Percentiles rank a stretch among this genome's conserved stretches.
Conservation (phyloP, 1,140 invertebrate species). For the Conus betulinus region DNA sequence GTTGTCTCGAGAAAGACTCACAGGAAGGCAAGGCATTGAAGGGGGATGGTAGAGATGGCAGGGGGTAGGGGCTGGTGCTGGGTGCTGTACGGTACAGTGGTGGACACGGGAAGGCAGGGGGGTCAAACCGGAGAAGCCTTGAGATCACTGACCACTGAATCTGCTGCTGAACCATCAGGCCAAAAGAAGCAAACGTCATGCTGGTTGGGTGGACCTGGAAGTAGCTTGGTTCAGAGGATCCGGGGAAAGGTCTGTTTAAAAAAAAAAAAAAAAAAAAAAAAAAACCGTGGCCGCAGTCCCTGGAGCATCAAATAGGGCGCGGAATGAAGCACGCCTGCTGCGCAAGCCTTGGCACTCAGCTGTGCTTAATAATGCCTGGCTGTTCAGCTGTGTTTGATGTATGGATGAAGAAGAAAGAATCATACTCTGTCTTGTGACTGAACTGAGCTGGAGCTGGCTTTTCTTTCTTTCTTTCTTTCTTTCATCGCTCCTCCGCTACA, state of each 20-base stretch:
- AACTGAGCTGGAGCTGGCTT: too few relatives aligned
- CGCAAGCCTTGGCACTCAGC: too few relatives aligned
- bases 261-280: too few relatives aligned
- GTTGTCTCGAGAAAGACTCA: constrained; percentile 33
- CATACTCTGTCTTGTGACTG: too few relatives aligned
- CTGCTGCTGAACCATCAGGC: neutral
- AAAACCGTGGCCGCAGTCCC: too few relatives aligned
- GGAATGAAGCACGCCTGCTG: too few relatives aligned
- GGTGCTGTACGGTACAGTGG: neutral
- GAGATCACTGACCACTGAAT: neutral
- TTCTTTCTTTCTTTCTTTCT: too few relatives aligned
- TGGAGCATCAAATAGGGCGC: too few relatives aligned
- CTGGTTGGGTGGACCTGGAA: neutral
- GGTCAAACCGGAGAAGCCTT: neutral
- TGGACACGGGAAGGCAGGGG: neutral
- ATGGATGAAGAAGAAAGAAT: too few relatives aligned
- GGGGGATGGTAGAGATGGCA: neutral
- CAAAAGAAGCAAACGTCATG: neutral
- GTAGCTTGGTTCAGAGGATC: neutral
- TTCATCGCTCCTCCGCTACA: too few relatives aligned
- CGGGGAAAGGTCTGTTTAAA: neutral
- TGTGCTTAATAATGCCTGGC: too few relatives aligned
- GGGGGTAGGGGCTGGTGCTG: neutral
- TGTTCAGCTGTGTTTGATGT: too few relatives aligned
- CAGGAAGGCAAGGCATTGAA: constrained; percentile 39